Evolutionary conservation across 2,888 invertebrate genomes (phyloP).

Genomic region (Balanococcus diminutus): DNA sequence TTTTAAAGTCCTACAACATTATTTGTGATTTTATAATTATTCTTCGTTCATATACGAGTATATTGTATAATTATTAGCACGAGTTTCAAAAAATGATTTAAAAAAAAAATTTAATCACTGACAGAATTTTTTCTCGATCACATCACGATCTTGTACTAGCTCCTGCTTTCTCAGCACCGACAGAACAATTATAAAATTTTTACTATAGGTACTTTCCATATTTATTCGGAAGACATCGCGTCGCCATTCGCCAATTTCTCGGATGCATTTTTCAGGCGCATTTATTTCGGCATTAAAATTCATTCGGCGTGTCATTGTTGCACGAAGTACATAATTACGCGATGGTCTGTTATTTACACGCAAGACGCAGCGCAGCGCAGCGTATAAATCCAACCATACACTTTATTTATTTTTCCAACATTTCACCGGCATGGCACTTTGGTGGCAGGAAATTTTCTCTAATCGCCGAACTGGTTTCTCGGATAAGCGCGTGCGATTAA

Average conservation of each 20-base stretch:
- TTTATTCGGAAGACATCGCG: too few relatives aligned
- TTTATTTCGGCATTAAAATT: not conserved
- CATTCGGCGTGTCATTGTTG: slow-evolving; percentile 9
- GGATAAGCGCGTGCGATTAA: not conserved
- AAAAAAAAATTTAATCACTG: too few relatives aligned
- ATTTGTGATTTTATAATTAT: too few relatives aligned
- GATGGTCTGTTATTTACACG: not conserved
- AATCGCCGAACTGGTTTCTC: not conserved
- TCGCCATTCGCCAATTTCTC: not conserved
- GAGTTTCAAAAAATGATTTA: too few relatives aligned
- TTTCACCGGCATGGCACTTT: not conserved
- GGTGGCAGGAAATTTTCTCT: not conserved
- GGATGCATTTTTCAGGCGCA: not conserved
- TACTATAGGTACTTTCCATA: slow-evolving; percentile 11
- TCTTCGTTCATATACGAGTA: too few relatives aligned
- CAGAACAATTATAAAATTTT: too few relatives aligned
- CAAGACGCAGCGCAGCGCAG: not conserved
- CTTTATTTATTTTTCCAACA: slow-evolving; percentile 5
- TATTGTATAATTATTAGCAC: too few relatives aligned
- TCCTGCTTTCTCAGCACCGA: not conserved
- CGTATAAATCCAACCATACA: not conserved
- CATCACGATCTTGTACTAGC: too few relatives aligned
- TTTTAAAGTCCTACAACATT: too few relatives aligned
- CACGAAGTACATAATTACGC: not conserved
- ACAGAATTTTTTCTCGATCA: too few relatives aligned